Evolutionary conservation across 2,797 vertebrate species (phyloP).

Genomic region (Eulemur coronatus): DNA sequence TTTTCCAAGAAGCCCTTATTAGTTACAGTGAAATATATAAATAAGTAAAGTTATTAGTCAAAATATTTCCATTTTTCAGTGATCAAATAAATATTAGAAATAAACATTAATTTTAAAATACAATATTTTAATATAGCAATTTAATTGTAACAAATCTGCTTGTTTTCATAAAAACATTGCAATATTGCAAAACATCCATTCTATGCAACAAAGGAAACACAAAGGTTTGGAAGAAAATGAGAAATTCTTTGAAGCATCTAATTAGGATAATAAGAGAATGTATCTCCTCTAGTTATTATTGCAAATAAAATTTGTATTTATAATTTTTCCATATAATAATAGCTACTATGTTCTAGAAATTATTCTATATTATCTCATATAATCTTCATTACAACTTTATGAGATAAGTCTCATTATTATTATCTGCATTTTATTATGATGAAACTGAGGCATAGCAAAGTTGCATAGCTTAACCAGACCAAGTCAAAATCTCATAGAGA

Average conservation of each 20-base stretch:
- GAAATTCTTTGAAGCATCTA: neutral
- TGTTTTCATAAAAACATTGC: neutral
- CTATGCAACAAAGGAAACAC: neutral
- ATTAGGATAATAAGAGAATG: neutral
- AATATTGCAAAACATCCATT: neutral
- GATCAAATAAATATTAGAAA: neutral
- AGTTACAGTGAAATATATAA: neutral
- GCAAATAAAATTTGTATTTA: neutral
- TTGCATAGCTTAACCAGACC: neutral
- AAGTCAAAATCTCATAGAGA: neutral
- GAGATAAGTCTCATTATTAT: neutral
- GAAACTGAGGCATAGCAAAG: neutral
- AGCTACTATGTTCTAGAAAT: neutral
- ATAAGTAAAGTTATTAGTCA: neutral
- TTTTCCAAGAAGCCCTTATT: neutral
- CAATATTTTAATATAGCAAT: neutral
- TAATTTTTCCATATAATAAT: neutral
- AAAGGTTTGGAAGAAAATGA: neutral
- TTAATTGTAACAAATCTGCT: neutral
- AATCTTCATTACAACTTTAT: neutral
- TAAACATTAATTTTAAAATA: neutral
- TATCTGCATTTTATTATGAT: neutral
- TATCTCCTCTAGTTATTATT: neutral
- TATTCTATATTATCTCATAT: neutral
- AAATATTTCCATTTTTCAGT: constrained; percentile 8